Percentiles rank a stretch among this genome's conserved stretches.
Evolutionary conservation across 1,140 invertebrate genomes (phyloP).

Genomic region (Drosophila nigrodunni): DNA sequence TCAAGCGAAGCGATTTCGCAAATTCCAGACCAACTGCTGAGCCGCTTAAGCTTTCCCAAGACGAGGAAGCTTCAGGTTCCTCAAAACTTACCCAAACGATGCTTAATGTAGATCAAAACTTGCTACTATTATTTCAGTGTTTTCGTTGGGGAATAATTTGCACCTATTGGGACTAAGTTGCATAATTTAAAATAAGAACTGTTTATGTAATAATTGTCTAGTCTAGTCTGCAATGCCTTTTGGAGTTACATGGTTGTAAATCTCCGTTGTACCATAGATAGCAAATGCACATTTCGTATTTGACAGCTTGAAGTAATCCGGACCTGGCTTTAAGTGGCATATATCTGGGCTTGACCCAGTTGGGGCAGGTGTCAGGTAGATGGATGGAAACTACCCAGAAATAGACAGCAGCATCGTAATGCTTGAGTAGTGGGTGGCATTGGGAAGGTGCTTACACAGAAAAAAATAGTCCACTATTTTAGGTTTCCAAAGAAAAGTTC

Average conservation of each 20-base stretch:
- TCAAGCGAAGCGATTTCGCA: slow-evolving; percentile 4
- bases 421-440: slow-evolving; percentile 11
- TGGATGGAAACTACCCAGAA: slow-evolving; percentile 17
- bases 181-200: too few relatives aligned
- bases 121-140: too few relatives aligned
- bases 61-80: neutral
- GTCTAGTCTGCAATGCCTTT: too few relatives aligned
- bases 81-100: neutral
- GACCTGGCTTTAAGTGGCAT: slow-evolving; percentile 23
- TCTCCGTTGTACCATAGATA: neutral
- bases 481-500: too few relatives aligned
- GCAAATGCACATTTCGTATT: slow-evolving; percentile 24
- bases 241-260: too few relatives aligned
- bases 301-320: slow-evolving; percentile 36
- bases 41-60: slow-evolving; percentile 11
- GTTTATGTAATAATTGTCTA: too few relatives aligned
- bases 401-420: slow-evolving; percentile 16
- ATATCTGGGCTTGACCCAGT: slow-evolving; percentile 10
- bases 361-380: slow-evolving; percentile 19
- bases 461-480: too few relatives aligned
- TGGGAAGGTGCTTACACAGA: neutral
- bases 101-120: too few relatives aligned
- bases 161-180: too few relatives aligned
- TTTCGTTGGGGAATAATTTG: too few relatives aligned
- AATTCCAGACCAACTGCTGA: slow-evolving; percentile 15